Evolutionary conservation across 2,888 invertebrate genomes (phyloP).

Genomic region (Brachylomia viminalis): DNA sequence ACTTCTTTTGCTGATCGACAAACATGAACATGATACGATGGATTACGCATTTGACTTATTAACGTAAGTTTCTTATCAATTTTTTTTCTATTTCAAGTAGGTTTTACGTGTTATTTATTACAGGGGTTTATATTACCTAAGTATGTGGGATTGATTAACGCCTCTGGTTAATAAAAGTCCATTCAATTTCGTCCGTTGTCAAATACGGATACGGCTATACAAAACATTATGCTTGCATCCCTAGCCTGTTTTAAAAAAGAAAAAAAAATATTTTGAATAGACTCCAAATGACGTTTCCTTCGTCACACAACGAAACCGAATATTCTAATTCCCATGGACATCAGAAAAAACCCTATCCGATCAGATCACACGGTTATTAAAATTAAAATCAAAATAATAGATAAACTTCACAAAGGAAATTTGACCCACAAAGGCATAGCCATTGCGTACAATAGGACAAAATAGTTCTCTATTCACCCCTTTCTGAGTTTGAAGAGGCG

Average conservation of each 20-base stretch:
- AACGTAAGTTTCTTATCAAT: background rate
- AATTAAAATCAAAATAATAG: constrained; percentile 73
- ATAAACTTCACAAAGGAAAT: constrained; percentile 74
- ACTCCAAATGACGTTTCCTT: constrained; percentile 23
- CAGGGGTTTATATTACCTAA: background rate
- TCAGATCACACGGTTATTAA: constrained; percentile 77
- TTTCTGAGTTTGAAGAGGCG: constrained; percentile 52
- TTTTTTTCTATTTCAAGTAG: constrained; percentile 4
- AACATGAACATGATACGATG: constrained; percentile 11
- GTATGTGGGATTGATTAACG: background rate
- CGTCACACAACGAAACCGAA: constrained; percentile 37
- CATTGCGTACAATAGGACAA: constrained; percentile 58
- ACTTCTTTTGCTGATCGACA: background rate
- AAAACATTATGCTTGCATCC: constrained; percentile 2
- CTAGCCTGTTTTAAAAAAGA: background rate
- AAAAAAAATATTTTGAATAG: constrained; percentile 14
- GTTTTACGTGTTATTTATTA: background rate
- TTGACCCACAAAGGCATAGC: constrained; percentile 67
- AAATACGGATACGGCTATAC: background rate
- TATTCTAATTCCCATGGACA: constrained; percentile 55
- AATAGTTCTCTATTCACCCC: constrained; percentile 63
- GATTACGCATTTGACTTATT: background rate
- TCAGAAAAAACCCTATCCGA: constrained; percentile 32
- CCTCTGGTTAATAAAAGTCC: background rate
- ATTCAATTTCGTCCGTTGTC: background rate